Evolutionary conservation across 1,140 invertebrate genomes (phyloP), one percentile per base, ranked within the genome.

Genomic region (Atopsyche davidsoni): DNA sequence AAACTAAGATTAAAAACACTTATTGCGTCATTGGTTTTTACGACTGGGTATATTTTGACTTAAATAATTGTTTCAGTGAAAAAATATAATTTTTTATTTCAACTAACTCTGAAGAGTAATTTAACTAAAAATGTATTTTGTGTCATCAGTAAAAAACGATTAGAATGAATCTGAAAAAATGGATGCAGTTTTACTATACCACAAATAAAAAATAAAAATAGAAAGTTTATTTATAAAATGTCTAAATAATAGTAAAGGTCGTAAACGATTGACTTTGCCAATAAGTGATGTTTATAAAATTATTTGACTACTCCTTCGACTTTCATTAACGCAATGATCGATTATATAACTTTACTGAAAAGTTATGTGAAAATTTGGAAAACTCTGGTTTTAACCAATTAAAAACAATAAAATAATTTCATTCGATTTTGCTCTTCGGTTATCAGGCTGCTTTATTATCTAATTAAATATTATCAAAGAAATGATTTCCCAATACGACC

Each of bases 1-100:
- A 46, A 46, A 46, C 42, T 52, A 45, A 52, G 40, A 31, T 52
- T 36, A 36, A 16, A 11, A 11, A 11, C 14, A 36, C 14, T 9
- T 36, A 9, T 11, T 4, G 4, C 6, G 6, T 36, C 14, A 11
- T 14, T 6, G 14, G 4, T 36, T 36, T 16, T 14, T 39, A 39
- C 19, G 14, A 16, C 13, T 4, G 4, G 1, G 18, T 39, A 11
- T 16, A 19, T 19, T 17, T 39, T 19, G 18, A 17, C 38, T n/a
- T 14, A 10, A 38, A 17, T 19, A 18, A 18, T 18, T 39, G 38
- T 39, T 19, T 17, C 38, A 14, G 38, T 39, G 34, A 16, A 16
- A 36, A 36, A 36, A 11, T 36, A 36, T 42, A 6, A 10, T 11
- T 18, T 10, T n/a, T 28, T 7, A 28, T 28, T 28, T 28, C 6